Evolutionary conservation across 2,113 vertebrate genomes (phyloP).

Genomic region (Desmodus rotundus): DNA sequence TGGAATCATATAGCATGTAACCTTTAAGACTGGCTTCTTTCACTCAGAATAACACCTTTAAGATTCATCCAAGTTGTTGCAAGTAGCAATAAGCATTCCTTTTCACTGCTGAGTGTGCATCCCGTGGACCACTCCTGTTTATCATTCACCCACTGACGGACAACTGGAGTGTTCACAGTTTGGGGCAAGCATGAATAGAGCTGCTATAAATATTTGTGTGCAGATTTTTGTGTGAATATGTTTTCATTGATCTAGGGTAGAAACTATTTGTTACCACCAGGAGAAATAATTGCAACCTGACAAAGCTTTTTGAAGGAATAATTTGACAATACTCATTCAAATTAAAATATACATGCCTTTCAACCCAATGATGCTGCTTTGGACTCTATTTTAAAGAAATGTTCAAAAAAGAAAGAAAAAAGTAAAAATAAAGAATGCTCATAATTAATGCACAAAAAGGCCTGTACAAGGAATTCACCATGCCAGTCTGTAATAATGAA

Average conservation of each 20-base stretch:
- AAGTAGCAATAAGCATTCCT: background rate
- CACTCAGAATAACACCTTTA: background rate
- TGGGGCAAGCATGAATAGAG: background rate
- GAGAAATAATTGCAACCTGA: background rate
- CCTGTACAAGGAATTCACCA: background rate
- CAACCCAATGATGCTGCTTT: background rate
- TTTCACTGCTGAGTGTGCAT: background rate
- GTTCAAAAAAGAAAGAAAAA: background rate
- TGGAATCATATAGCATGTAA: background rate
- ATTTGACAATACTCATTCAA: background rate
- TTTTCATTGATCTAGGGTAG: background rate
- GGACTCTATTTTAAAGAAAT: background rate
- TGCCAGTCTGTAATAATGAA: background rate
- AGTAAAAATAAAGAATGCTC: too few species aligned
- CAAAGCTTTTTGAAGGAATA: background rate
- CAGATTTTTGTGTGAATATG: background rate
- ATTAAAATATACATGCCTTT: background rate
- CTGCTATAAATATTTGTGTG: background rate
- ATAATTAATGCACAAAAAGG: background rate
- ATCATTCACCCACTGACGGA: background rate
- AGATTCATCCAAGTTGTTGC: background rate
- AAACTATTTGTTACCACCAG: background rate
- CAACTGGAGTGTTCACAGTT: background rate
- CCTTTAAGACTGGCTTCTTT: background rate
- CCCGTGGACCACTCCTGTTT: background rate